Evolutionary conservation across 2,797 vertebrate species (phyloP).

Genomic region (Harpagifer antarcticus): DNA sequence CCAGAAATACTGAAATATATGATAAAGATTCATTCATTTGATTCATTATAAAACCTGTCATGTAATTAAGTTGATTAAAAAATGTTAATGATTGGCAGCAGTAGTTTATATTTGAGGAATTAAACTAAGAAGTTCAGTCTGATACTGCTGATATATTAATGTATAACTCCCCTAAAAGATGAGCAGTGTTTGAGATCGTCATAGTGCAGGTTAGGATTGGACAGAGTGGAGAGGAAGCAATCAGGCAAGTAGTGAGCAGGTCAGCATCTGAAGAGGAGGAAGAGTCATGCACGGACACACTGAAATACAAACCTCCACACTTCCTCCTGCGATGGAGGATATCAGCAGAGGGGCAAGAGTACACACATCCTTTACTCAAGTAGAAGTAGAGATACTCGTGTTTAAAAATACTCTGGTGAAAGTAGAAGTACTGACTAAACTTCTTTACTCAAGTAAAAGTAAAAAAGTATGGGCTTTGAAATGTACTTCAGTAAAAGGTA

Average conservation of each 20-base stretch:
- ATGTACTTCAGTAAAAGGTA: no score
- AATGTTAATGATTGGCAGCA: no score
- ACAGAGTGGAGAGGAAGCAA: conserved; percentile 45
- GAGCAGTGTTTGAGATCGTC: conserved; percentile 25
- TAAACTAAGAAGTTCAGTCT: not conserved
- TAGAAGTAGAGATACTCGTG: no score
- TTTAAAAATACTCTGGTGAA: no score
- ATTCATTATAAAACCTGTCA: no score
- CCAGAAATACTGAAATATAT: no score
- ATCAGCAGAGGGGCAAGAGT: conserved; percentile 67
- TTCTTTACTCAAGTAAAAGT: no score
- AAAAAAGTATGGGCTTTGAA: no score
- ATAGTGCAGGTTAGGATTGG: conserved; percentile 27
- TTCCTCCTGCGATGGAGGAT: conserved; percentile 82
- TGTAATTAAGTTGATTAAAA: no score
- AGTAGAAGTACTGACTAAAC: no score
- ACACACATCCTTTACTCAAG: no score
- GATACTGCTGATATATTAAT: not conserved
- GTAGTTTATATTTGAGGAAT: not conserved
- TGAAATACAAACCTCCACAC: conserved; percentile 51
- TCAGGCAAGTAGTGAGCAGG: conserved; percentile 53
- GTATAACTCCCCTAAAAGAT: not conserved
- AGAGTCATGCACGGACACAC: conserved; percentile 47
- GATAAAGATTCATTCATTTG: no score
- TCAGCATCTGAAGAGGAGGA: conserved; percentile 60